Conservation (phyloP, 2,797 vertebrate species). For the Onychomys torridus region DNA sequence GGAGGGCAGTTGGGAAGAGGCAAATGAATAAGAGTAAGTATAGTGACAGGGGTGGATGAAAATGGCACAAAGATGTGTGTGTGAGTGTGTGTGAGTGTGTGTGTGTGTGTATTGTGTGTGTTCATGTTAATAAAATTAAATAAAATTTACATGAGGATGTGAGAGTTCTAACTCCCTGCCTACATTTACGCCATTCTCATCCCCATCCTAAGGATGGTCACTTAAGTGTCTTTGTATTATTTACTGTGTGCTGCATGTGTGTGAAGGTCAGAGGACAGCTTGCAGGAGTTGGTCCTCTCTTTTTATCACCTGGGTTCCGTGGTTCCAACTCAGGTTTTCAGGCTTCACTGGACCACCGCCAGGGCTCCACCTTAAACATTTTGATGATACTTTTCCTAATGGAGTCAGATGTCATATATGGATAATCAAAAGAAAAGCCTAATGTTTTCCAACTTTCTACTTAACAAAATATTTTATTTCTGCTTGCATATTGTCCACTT, state of each 20-base stretch:
- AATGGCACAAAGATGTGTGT: not conserved
- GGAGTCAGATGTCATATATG: not conserved
- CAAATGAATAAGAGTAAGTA: not conserved
- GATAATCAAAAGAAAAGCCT: not conserved
- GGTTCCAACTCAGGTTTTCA: not conserved
- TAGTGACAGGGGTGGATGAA: not conserved
- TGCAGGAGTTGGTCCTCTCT: not conserved
- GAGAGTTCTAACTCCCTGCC: not conserved
- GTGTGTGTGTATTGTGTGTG: not conserved
- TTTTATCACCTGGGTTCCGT: not conserved
- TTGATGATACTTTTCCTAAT: not conserved
- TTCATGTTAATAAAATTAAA: not conserved
- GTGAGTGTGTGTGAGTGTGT: too few relatives aligned
- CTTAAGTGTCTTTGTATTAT: not conserved
- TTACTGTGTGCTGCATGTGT: not conserved
- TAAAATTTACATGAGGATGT: not conserved
- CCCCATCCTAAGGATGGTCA: not conserved
- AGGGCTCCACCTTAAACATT: not conserved
- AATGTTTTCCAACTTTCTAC: not conserved
- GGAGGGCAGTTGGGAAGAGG: too few relatives aligned
- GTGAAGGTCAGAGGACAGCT: not conserved
- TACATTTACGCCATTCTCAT: not conserved
- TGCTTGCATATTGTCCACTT: slow-evolving; percentile 21
- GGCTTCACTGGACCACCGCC: not conserved
- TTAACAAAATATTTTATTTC: slow-evolving; percentile 47